Evolutionary conservation across 1,140 invertebrate genomes (phyloP).

Genomic region (Drosophila asahinai): DNA sequence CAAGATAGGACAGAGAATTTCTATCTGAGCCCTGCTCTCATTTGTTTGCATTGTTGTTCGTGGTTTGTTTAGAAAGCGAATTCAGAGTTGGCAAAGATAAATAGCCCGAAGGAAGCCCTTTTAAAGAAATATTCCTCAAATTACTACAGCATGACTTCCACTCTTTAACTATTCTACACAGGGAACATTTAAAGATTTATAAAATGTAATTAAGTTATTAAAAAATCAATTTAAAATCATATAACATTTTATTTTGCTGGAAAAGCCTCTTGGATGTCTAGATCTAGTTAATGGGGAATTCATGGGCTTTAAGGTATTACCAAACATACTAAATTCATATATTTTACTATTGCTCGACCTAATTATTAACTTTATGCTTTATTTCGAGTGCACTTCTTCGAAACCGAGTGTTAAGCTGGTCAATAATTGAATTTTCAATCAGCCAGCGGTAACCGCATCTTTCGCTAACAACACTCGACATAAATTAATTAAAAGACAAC

Average conservation of each 20-base stretch:
- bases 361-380: not conserved
- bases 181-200: not conserved
- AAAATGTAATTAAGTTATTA: not conserved
- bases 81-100: constrained; percentile 39
- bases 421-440: constrained; percentile 36
- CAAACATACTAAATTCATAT: too few relatives aligned
- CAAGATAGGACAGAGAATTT: constrained; percentile 24
- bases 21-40: constrained; percentile 28
- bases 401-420: not conserved
- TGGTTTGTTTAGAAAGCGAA: constrained; percentile 42
- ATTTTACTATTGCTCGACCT: too few relatives aligned
- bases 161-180: not conserved
- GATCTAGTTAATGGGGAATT: too few relatives aligned
- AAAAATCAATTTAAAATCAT: not conserved
- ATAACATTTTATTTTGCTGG: too few relatives aligned
- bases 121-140: constrained; percentile 14
- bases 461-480: constrained; percentile 42
- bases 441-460: constrained; percentile 18
- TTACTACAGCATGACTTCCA: constrained; percentile 5
- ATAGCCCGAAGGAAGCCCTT: constrained; percentile 20
- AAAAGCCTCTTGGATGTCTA: too few relatives aligned
- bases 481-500: constrained; percentile 65
- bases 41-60: constrained; percentile 54
- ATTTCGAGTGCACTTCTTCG: not conserved
- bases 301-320: too few relatives aligned